Evolutionary conservation across 2,888 invertebrate genomes (phyloP), one percentile per base, ranked within the genome.

Genomic region (Ophion obscuratus): DNA sequence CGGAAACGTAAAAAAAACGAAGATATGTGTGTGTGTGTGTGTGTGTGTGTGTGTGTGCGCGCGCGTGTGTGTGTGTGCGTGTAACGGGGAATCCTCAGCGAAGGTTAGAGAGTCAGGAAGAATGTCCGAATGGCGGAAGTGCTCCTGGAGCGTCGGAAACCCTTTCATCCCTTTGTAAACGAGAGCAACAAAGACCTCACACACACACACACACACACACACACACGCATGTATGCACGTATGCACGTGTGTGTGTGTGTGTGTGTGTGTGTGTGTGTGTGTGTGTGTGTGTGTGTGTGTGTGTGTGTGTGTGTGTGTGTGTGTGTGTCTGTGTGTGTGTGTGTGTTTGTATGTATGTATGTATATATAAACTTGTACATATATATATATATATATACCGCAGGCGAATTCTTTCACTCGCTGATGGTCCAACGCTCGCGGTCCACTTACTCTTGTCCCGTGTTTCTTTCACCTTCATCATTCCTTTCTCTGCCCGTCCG

Each of bases 111-210:
- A 57, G 71, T 77, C 80, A 31, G 9, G 76, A 59, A 79, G 86
- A 87, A 85, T 80, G 77, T 76, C 40, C 68, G 76, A 84, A 85
- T 77, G 83, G 53, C 87, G 84, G 84, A 86, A 87, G 87, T 84
- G 73, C 80, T 86, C 80, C 81, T 59, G 85, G 77, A 85, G 83
- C 70, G 82, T 82, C 84, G 85, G 85, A 88, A 85, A 75, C 86
- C 86, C 86, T 87, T 88, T 87, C 83, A 88, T 86, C 86, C 86
- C 31, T 88, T 88, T 85, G 85, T 85, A 86, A 87, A 84, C 66
- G 73, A 66, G 64, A 81, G 66, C 31, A 81, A 67, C 59, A 62
- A 73, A 81, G 62, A 76, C 24, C 36, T 24, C 57, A 73, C 59
- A 74, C 20, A 24, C 36, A n/a, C 53, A 66, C 44, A 44, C 31